Percentiles rank a stretch among this genome's conserved stretches.
These are phyloP conservation scores for Calonectris borealis DNA, from an alignment of 2,113 vertebrate species.

Conservation along the genomic window DNA sequence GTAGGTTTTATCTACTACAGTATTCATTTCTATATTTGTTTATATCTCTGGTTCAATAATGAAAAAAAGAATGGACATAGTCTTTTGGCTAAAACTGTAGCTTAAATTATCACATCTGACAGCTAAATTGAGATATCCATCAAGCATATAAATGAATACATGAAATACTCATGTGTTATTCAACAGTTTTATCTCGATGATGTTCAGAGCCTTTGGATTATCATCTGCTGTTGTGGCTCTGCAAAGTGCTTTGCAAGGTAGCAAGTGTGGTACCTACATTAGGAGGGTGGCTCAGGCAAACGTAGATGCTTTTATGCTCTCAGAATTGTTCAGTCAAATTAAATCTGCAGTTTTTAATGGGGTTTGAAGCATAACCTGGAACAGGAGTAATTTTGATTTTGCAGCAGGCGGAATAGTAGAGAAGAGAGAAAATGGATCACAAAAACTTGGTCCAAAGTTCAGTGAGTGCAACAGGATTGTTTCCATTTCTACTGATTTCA, in stretches of 20 bases:
- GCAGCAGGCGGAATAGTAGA: neutral
- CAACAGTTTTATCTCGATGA: neutral
- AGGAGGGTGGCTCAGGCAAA: neutral
- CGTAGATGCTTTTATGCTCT: neutral
- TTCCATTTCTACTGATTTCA: neutral
- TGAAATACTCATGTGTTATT: neutral
- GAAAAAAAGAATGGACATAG: neutral
- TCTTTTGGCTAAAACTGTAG: neutral
- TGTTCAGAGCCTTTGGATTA: neutral
- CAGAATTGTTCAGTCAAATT: neutral
- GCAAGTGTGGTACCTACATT: neutral
- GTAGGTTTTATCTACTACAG: neutral
- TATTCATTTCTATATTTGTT: neutral
- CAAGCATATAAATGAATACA: constrained; percentile 3
- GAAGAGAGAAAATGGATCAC: neutral
- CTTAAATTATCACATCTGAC: constrained; percentile 23
- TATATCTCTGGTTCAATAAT: neutral
- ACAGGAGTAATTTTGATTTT: neutral
- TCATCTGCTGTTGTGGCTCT: neutral
- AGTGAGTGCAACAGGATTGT: neutral
- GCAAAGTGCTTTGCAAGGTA: neutral
- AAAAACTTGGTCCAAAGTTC: neutral
- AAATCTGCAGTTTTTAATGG: neutral
- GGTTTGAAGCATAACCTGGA: neutral
- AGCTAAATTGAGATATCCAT: constrained; percentile 24